A percentile compares a stretch with the other conserved stretches of the same genome.
Conservation (phyloP, 2,888 invertebrate genomes). For the Panorpa germanica region DNA sequence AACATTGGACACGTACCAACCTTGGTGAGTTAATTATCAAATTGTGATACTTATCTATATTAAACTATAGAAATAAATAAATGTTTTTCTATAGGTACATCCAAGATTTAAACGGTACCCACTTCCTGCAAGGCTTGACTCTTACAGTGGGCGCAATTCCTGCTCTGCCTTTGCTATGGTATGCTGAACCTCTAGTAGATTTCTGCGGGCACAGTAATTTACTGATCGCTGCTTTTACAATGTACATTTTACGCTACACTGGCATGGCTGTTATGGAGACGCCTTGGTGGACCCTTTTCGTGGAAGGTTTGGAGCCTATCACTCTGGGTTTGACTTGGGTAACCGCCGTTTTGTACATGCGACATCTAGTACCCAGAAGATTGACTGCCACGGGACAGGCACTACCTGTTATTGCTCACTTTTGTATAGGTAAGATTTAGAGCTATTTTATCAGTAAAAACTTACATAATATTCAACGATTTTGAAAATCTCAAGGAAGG, state of each 20-base stretch:
- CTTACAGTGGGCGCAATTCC: conserved; percentile 48
- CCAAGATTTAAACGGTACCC: conserved; percentile 30
- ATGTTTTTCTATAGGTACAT: conserved; percentile 44
- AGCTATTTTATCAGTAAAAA: background rate
- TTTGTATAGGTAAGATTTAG: conserved; percentile 39
- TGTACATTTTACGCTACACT: conserved; percentile 58
- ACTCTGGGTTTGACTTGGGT: conserved; percentile 63
- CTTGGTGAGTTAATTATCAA: conserved; percentile 33
- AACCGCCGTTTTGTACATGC: conserved; percentile 58
- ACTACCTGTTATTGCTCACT: conserved; percentile 58
- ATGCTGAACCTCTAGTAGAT: conserved; percentile 67
- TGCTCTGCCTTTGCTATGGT: conserved; percentile 49
- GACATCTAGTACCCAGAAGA: conserved; percentile 61
- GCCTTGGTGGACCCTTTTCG: conserved; percentile 45
- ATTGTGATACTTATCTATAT: conserved; percentile 15
- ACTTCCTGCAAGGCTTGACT: conserved; percentile 42
- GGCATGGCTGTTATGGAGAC: conserved; percentile 35
- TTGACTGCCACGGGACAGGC: conserved; percentile 63
- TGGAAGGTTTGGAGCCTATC: conserved; percentile 55
- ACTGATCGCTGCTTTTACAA: conserved; percentile 61
- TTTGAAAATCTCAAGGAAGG: background rate
- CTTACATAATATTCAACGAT: background rate
- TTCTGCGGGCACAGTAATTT: conserved; percentile 67
- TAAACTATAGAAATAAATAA: conserved; percentile 15
- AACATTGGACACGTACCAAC: conserved; percentile 57